Evolutionary conservation across 2,113 vertebrate species (phyloP), one percentile per base, ranked within the genome.

Genomic region (Toxostoma redivivum): DNA sequence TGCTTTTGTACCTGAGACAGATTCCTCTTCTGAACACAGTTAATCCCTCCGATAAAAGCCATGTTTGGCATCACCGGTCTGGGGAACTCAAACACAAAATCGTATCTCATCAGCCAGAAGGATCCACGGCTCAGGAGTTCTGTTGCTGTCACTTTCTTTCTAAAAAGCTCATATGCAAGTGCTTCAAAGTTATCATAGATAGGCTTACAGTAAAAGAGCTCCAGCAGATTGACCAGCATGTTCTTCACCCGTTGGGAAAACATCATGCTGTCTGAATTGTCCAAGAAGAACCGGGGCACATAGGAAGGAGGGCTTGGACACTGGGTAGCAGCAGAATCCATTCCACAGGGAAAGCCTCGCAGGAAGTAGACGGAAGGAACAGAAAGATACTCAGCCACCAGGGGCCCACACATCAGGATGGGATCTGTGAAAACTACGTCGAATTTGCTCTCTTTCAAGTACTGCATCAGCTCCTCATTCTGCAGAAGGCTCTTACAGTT

Each of bases 41-140:
- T 97, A 71, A 98, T 97, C 4, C 98, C 98, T 16, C 97, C 97
- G 0, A 97, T 98, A 4, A 97, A 97, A 83, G 98, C 50, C 97
- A 98, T 97, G 90, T 99, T 99, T 73, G 99, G 99, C 98, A 99
- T 98, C 64, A 98, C 25, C 1, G 99, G 99, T 73, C 30, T 98
- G 0, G 98, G 99, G 86, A 97, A 98, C 22, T 99, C 98, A 19
- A 99, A 96, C 21, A 94, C 93, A 92, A 99, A 99, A 84, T 99
- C 99, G 1, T 94, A 95, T 92, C 98, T 97, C 81, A 99, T 71
- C n/a, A 99, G 98, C 99, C 98, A 99, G 79, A 99, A 50, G 1
- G 98, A 98, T 4, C 64, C 98, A 0, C 21, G 81, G 47, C 98
- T 88, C 4, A 99, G 30, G 15, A 99, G 60, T 0, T 98, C 98